Conservation (phyloP, 2,888 invertebrate species). For the Oithona nana region DNA sequence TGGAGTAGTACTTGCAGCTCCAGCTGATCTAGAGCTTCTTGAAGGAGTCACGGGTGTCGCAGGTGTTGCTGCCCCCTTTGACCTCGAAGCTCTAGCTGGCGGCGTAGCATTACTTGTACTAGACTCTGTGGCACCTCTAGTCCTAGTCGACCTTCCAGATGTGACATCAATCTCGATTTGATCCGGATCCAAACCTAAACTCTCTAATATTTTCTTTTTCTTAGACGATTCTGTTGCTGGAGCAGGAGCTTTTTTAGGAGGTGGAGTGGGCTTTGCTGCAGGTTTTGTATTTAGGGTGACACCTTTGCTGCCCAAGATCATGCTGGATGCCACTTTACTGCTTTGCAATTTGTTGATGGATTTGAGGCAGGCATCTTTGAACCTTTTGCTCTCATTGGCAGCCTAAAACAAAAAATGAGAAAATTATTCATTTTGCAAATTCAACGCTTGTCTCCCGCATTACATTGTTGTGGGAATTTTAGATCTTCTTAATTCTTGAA, state of each 20-base stretch:
- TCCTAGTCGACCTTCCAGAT: not conserved
- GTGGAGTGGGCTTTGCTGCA: not conserved
- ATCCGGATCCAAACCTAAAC: not conserved
- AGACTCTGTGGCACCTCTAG: not conserved
- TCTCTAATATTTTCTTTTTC: not conserved
- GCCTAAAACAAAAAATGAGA: too few species aligned
- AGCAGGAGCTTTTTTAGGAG: not conserved
- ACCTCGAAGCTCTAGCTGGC: not conserved
- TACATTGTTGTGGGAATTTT: too few species aligned
- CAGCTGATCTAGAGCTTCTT: not conserved
- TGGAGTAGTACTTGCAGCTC: too few species aligned
- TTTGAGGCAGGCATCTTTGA: conserved; percentile 2
- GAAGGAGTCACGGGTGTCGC: not conserved
- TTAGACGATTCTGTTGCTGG: not conserved
- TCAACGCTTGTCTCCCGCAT: too few species aligned
- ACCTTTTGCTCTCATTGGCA: conserved; percentile 3
- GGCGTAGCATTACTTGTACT: too few species aligned
- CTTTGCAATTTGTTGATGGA: conserved; percentile 3
- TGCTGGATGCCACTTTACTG: not conserved
- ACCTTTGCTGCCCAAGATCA: conserved; percentile 2
- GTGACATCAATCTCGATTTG: not conserved
- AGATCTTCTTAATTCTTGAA: too few species aligned
- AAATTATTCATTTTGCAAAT: too few species aligned
- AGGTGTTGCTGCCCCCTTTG: too few species aligned
- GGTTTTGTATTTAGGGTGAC: not conserved